Evolutionary conservation across 2,113 vertebrate species (phyloP), one percentile per base, ranked within the genome.

Genomic region (Megaleporinus macrocephalus): DNA sequence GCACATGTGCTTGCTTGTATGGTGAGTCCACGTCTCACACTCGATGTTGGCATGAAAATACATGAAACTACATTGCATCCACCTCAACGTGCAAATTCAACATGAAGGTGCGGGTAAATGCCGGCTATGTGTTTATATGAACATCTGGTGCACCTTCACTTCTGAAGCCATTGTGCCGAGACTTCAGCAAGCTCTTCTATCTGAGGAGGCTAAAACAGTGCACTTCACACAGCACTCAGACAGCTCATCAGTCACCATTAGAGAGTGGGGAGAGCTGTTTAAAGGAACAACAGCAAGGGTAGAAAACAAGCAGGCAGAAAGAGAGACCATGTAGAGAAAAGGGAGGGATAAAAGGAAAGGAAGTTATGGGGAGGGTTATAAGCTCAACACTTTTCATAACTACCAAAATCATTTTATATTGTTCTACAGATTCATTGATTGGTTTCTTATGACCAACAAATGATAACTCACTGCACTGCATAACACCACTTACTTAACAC

Each of bases 231-330:
- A 82, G 73, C 57, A 53, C 59, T 53, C 68, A 73, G 74, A 78
- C 82, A 78, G 47, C 29, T 79, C 69, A 83, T 83, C 82, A 66
- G 69, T 83, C 76, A 83, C 63, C 44, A 78, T 73, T 66, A 70
- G 5, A 73, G 29, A 26, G 66, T 63, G 41, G 61, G 65, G 65
- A 27, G 70, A 57, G 51, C 16, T 53, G 51, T 53, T 53, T 15
- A 47, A 47, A 12, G 6, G 33, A 36, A 6, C 33, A 0, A 44
- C 57, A 41, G 47, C 65, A 59, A 78, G 30, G 53, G 53, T 69
- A 12, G 20, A 55, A 3, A 47, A 33, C 65, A 76, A 59, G 22
- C 57, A 49, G 57, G 30, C 33, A 55, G 49, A 44, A 14, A 82
- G n/a, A 77, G 61, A 70, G 70, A 24, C 49, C 33, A 24, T 22